Percentiles rank a stretch among this genome's conserved stretches.
These are phyloP conservation scores for Diaphora mendica DNA, from an alignment of 2,888 invertebrate genomes.

Conservation along the genomic window DNA sequence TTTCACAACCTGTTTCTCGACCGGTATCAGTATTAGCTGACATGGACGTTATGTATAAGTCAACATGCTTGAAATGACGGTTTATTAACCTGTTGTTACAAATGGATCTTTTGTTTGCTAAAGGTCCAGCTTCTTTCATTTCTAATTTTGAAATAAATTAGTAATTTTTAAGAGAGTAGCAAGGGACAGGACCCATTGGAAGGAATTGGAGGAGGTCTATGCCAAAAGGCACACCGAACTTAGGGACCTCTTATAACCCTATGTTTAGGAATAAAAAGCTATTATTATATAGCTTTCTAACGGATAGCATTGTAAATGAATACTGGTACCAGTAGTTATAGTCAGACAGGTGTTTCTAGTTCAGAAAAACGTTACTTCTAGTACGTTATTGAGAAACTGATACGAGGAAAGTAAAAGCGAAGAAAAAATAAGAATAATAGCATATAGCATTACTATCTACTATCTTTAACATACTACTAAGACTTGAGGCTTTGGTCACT, in stretches of 20 bases:
- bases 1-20: conserved; percentile 32
- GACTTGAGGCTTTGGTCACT: background rate
- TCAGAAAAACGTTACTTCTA: conserved; percentile 5
- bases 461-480: background rate
- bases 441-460: background rate
- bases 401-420: conserved; percentile 7
- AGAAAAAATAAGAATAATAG: background rate
- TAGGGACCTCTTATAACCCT: too few relatives aligned
- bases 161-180: background rate
- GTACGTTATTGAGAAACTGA: conserved; percentile 10
- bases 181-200: too few relatives aligned
- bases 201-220: too few relatives aligned
- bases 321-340: background rate
- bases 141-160: conserved; percentile 13
- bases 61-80: conserved; percentile 44
- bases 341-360: background rate
- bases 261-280: too few relatives aligned
- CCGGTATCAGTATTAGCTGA: conserved; percentile 35
- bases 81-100: conserved; percentile 17
- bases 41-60: conserved; percentile 46
- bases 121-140: conserved; percentile 21
- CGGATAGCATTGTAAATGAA: background rate
- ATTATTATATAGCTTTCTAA: background rate
- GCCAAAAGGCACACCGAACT: too few relatives aligned
- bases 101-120: conserved; percentile 17